Conservation (phyloP, 2,113 vertebrate species). For the Xiphorhynchus elegans region DNA sequence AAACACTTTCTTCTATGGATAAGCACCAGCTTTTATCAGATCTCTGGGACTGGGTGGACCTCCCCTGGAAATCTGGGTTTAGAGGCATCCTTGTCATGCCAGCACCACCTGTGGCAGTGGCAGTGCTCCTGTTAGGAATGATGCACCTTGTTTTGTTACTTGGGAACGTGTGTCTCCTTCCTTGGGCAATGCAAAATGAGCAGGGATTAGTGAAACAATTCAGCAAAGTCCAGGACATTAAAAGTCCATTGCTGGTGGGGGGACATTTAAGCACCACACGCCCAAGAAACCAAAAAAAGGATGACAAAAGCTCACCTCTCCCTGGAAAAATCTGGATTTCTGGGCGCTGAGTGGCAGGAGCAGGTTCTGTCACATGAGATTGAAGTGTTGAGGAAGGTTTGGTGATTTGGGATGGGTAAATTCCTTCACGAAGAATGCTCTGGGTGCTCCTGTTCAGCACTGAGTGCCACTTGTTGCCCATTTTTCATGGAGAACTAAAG, state of each 20-base stretch:
- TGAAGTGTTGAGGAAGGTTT: neutral
- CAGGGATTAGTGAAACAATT: neutral
- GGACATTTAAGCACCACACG: neutral
- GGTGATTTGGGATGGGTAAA: neutral
- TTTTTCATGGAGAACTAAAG: neutral
- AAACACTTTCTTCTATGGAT: neutral
- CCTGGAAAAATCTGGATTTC: neutral
- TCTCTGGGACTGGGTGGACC: neutral
- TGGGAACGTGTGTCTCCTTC: neutral
- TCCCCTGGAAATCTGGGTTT: neutral
- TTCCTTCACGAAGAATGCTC: neutral
- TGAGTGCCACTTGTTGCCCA: accelerated
- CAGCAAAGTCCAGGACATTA: neutral
- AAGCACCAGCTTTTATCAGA: neutral
- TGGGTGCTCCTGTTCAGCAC: neutral
- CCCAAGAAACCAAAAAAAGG: neutral
- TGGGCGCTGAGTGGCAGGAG: neutral
- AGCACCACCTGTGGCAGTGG: neutral
- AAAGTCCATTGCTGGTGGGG: neutral
- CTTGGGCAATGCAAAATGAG: neutral
- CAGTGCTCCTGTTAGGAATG: neutral
- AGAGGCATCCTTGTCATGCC: neutral
- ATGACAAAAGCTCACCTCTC: neutral
- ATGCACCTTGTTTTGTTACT: neutral
- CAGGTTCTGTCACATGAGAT: neutral